Evolutionary conservation across 2,888 invertebrate species (phyloP), one percentile per base, ranked within the genome.

Genomic region (Lissocephala sabroskyi): DNA sequence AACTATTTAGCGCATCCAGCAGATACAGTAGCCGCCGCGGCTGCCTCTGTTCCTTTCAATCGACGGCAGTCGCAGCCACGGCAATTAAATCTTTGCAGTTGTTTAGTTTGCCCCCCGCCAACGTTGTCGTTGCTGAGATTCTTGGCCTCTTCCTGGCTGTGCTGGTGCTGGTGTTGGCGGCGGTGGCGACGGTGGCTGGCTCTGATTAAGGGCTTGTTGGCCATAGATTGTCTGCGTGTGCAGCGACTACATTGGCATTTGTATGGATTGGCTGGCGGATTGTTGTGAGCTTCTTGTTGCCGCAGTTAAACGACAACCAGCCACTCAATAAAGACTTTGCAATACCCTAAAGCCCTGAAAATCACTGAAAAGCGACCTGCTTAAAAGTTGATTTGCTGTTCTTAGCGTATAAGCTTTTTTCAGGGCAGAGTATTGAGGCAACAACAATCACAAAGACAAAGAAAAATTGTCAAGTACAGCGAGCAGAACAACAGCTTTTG

Each of bases 1-100:
- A 76, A 62, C 70, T 73, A 73, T 73, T 73, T 73, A 73, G 77
- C 71, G 77, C 71, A 73, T 73, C 60, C 76, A 65, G 28, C 14
- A 30, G 16, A 30, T 14, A 40, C 40, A 62, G 71, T 67, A 65
- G 59, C 56, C 41, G 26, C 23, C 3, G 30, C 39, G 11, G 26
- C 40, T 19, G 46, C 49, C 35, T 11, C 13, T 29, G 17, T 23
- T 35, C 36, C 13, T 36, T 41, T 44, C 56, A 57, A 32, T 26
- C 18, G 14, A 33, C 35, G n/a, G 35, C 33, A 33, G 16, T 23
- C 19, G 17, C 36, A 36, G 36, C 36, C 40, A 59, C 45, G 46
- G 65, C 71, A 73, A 76, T 73, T 73, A 73, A 73, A 76, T 73
- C 71, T 76, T 56, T 56, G 58, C 76, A 65, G 73, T 65, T 68